A percentile compares a stretch with the other conserved stretches of the same genome.
These are phyloP conservation scores for Poecilia gillii DNA, from an alignment of 2,797 vertebrate species.

Conservation along the genomic window DNA sequence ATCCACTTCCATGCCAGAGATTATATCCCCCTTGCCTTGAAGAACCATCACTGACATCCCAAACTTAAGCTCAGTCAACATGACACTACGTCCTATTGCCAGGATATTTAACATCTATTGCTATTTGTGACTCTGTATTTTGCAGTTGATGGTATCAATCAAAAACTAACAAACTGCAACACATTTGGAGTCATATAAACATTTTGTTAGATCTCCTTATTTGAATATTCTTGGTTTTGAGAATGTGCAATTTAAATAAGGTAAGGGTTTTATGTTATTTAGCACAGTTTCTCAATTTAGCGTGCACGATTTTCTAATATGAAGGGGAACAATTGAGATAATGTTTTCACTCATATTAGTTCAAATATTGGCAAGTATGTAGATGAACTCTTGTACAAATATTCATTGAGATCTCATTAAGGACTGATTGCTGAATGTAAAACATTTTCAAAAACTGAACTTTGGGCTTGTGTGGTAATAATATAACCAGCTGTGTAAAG, in stretches of 20 bases:
- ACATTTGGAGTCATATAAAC: not conserved
- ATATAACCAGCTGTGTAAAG: not conserved
- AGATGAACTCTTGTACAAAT: slow-evolving; percentile 12
- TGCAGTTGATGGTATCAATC: not conserved
- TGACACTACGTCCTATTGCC: not conserved
- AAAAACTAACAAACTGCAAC: not conserved
- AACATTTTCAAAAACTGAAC: not conserved
- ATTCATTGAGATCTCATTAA: slow-evolving; percentile 37
- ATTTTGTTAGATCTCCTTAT: not conserved
- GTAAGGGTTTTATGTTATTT: not conserved
- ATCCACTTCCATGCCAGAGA: not conserved
- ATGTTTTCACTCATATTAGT: not conserved
- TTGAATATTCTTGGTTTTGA: not conserved
- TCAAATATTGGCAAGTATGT: slow-evolving; percentile 13
- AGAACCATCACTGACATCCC: not conserved
- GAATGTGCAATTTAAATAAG: not conserved
- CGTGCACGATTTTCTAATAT: not conserved
- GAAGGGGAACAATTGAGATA: not conserved
- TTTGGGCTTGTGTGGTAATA: not conserved
- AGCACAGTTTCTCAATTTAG: not conserved
- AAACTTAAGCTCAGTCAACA: not conserved
- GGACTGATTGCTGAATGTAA: slow-evolving; percentile 41
- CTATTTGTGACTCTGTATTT: not conserved
- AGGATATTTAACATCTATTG: not conserved
- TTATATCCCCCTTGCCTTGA: not conserved